Base-by-base conservation (phyloP, 1,140 invertebrate species). In the Archegozetes longisetosus region DNA sequence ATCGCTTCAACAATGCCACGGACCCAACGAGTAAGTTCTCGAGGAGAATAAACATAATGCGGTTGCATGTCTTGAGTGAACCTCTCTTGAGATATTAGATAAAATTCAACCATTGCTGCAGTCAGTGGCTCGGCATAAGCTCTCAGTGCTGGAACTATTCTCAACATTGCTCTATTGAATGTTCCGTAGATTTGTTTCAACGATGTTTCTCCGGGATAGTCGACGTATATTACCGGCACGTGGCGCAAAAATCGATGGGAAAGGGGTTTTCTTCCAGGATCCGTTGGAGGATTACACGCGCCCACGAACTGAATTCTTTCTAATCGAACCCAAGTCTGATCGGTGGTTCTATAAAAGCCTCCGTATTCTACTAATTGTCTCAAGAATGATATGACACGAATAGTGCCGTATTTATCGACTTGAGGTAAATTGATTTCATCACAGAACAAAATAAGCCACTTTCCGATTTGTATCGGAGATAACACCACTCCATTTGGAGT, bases 21-120 rank as follows among this genome's bases (percentile, higher is more conserved):
- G 3, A 99, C 94, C 96, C 96, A 99, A 62, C 96, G 75, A 0
- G 96, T 98, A 87, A 99, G 91, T 76, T 99, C 96, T 72, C 96
- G 80, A n/a, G 96, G 96, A 62, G 92, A 97, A 75, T 98, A 98
- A 1, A 99, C 91, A 71, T 99, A 99, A 73, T 99, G 96, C 1
- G 96, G 96, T 73, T 99, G 96, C 90, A 98, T 98, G 72, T 99
- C 96, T 76, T 98, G 94, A 0, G 95, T 99, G 71, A 99, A 99
- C 54, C 84, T 78, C 72, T 98, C 94, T 78, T 98, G 95, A 13
- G 93, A 97, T 12, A 84, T 81, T 1, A 98, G 76, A 75, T 98
- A 99, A 69, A 99, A 93, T 69, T 97, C 92, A 0, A 98, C 95
- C 96, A 99, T 99, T 2, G 95, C 93, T 70, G 89, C 90, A 0